phyloP scores from a whole-genome alignment of 30 jellyfish, hydroid and myxozoan species.

The Sanderia malayensis region DNA sequence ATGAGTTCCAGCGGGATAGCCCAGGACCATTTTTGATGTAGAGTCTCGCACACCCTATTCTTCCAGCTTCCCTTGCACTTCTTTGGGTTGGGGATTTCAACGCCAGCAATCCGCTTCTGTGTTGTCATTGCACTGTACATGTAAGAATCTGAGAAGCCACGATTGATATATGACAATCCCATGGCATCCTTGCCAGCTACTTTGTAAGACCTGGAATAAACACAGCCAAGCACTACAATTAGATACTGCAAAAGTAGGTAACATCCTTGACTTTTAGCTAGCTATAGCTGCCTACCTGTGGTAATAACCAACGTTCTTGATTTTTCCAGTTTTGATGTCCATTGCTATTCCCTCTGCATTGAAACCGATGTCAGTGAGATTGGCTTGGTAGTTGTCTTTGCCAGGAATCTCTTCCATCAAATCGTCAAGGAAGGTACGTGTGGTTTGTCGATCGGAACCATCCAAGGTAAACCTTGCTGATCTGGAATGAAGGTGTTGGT shows the following conservation, averaged over 20 bases:
- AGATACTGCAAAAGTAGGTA: too few relatives aligned
- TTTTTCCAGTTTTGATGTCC: constrained; percentile 25
- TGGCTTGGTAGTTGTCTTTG: constrained; percentile 73
- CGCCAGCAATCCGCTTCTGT: constrained; percentile 77
- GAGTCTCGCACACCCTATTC: constrained; percentile 47
- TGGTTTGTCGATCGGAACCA: constrained; percentile 44
- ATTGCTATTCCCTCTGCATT: constrained; percentile 70
- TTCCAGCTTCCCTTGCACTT: constrained; percentile 49
- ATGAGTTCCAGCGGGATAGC: constrained; percentile 94
- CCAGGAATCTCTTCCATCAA: constrained; percentile 98
- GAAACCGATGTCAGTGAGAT: constrained; percentile 57
- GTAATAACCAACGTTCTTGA: constrained; percentile 61
- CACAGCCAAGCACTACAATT: too few relatives aligned
- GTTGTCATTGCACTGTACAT: constrained; percentile 89
- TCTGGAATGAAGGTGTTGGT: constrained; percentile 55
- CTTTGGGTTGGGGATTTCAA: constrained; percentile 57
- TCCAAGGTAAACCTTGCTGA: constrained; percentile 83
- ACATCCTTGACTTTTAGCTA: too few relatives aligned
- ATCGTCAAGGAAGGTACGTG: constrained; percentile 54
- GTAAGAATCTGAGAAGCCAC: constrained; percentile 75
- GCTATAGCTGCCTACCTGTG: too few relatives aligned
- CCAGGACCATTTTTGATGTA: constrained; percentile 85
- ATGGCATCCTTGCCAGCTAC: constrained; percentile 81
- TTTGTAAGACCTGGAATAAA: constrained; percentile 33
- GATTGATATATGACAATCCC: constrained; percentile 65